Evolutionary conservation across 2,113 vertebrate species (phyloP).

Genomic region (Sinocyclocheilus grahami): DNA sequence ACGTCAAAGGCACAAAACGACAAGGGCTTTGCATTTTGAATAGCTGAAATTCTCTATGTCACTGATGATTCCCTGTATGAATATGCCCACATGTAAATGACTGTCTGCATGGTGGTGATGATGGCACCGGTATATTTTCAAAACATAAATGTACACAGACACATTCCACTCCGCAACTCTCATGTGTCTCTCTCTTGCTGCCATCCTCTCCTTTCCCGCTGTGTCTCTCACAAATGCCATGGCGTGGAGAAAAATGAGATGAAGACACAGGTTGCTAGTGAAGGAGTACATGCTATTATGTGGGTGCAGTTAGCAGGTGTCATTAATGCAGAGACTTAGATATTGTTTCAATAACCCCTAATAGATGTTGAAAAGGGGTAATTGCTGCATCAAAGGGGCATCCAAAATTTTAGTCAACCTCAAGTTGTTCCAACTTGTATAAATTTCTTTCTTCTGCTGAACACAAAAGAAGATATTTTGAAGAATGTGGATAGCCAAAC

Average conservation of each 20-base stretch:
- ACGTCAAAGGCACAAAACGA: background rate
- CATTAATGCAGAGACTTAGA: background rate
- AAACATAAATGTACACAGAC: background rate
- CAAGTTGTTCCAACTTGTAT: too few relatives aligned
- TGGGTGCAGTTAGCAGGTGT: background rate
- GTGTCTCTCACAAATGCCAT: background rate
- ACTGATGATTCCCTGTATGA: background rate
- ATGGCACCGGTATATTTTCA: constrained; percentile 6
- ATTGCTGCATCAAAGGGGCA: background rate
- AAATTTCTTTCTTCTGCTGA: too few relatives aligned
- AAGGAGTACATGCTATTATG: background rate
- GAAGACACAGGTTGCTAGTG: background rate
- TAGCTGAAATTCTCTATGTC: background rate
- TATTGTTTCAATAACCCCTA: too few relatives aligned
- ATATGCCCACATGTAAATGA: background rate
- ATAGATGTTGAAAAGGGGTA: background rate
- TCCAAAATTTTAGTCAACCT: too few relatives aligned
- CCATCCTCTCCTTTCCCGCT: background rate
- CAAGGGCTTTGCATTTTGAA: background rate
- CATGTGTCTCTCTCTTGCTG: background rate
- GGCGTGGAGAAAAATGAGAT: background rate
- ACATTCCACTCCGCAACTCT: background rate
- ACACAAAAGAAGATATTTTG: too few relatives aligned
- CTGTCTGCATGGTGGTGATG: background rate
- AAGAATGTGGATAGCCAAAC: too few relatives aligned